phyloP scores from a whole-genome alignment of 2,113 vertebrate species.

The Echinops telfairi region DNA sequence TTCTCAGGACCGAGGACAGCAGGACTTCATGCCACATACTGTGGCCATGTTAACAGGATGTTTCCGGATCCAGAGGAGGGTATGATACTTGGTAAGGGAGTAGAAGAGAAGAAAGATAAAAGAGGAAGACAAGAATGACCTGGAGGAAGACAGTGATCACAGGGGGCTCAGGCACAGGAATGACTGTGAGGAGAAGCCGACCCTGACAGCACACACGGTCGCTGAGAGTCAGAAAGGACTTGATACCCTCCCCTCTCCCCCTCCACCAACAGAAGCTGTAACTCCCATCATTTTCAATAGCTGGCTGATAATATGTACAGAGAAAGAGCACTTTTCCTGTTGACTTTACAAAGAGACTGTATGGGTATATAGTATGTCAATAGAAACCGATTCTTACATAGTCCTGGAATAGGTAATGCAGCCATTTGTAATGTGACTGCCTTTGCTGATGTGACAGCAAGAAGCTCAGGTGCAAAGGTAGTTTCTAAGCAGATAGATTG shows the following conservation, averaged over 20 bases:
- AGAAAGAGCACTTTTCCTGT: conserved; percentile 21
- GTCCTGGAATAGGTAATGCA: conserved; percentile 50
- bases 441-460: conserved; percentile 53
- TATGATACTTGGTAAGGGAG: background rate
- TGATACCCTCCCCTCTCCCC: background rate
- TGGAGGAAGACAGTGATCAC: background rate
- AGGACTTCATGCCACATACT: background rate
- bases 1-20: too few relatives aligned
- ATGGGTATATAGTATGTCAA: conserved; percentile 28
- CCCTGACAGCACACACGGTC: background rate
- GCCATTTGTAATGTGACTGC: conserved; percentile 55
- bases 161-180: background rate
- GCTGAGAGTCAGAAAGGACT: background rate
- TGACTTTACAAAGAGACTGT: conserved; percentile 45
- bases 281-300: background rate
- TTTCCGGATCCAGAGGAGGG: background rate
- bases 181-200: background rate
- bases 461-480: conserved; percentile 68
- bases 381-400: conserved; percentile 68
- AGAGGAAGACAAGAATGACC: background rate
- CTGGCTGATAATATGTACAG: conserved; percentile 44
- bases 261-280: background rate
- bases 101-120: background rate
- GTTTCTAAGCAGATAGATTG: conserved; percentile 73
- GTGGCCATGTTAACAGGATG: background rate